Evolutionary conservation across 1,140 invertebrate species (phyloP).

Genomic region (Trigoniulus corallinus): DNA sequence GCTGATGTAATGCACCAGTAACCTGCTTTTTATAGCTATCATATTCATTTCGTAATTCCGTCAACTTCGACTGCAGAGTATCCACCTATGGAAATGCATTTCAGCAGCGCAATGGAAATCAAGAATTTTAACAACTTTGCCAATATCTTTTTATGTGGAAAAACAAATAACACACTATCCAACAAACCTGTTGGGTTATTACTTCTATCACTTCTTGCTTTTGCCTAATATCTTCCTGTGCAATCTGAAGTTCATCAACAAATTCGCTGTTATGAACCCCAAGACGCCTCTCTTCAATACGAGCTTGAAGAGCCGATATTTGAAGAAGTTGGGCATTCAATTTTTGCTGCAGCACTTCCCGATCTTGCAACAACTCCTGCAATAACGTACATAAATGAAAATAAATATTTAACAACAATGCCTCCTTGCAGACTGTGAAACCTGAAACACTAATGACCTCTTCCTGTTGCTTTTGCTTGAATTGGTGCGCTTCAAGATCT

Average conservation of each 20-base stretch:
- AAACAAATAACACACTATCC: too few species aligned
- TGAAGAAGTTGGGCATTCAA: constrained; percentile 59
- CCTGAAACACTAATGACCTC: constrained; percentile 33
- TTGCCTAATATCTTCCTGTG: too few species aligned
- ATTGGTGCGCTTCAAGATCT: constrained; percentile 54
- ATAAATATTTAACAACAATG: too few species aligned
- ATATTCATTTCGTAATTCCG: background rate
- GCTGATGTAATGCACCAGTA: background rate
- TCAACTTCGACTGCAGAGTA: background rate
- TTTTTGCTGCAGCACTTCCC: constrained; percentile 56
- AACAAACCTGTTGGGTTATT: too few species aligned
- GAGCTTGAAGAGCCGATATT: constrained; percentile 55
- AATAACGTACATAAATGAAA: constrained; percentile 12
- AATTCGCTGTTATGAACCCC: background rate
- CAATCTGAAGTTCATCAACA: too few species aligned
- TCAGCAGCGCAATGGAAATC: too few species aligned
- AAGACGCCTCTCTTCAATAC: constrained; percentile 43
- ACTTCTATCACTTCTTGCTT: too few species aligned
- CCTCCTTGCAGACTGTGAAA: background rate
- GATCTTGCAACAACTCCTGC: constrained; percentile 58
- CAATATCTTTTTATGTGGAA: too few species aligned
- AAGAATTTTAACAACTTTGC: too few species aligned
- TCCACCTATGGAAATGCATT: too few species aligned
- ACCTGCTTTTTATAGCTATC: background rate
- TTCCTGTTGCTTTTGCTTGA: constrained; percentile 35